A percentile compares a stretch with the other conserved stretches of the same genome.
Conservation (phyloP, 2,888 invertebrate genomes). For the Asteroscopus sphinx region DNA sequence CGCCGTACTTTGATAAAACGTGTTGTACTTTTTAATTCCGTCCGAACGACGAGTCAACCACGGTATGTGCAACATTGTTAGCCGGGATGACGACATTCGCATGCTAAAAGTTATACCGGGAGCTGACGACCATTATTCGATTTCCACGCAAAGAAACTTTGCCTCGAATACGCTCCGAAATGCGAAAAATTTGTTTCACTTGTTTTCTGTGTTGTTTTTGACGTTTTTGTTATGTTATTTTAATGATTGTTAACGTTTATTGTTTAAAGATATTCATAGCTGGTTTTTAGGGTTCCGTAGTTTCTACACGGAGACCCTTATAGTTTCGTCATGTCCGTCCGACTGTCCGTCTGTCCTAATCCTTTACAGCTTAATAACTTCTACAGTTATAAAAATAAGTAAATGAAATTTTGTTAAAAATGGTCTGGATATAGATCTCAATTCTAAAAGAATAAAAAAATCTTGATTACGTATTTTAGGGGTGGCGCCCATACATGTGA, state of each 20-base stretch:
- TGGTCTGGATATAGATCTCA: too few relatives aligned
- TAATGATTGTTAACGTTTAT: neutral
- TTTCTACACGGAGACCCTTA: too few relatives aligned
- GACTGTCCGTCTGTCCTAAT: too few relatives aligned
- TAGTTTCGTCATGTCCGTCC: too few relatives aligned
- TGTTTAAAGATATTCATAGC: too few relatives aligned
- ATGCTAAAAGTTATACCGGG: constrained; percentile 41
- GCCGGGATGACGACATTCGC: constrained; percentile 28
- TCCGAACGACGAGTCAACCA: constrained; percentile 3
- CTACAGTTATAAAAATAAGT: too few relatives aligned
- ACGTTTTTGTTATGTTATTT: constrained; percentile 9
- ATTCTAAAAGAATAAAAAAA: too few relatives aligned
- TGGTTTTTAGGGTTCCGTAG: too few relatives aligned
- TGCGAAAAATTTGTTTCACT: constrained; percentile 23
- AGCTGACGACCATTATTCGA: constrained; percentile 44
- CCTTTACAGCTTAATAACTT: too few relatives aligned
- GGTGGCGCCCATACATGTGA: too few relatives aligned
- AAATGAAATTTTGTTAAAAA: too few relatives aligned
- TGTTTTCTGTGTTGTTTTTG: constrained; percentile 12
- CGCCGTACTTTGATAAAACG: neutral
- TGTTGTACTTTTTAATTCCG: constrained; percentile 10
- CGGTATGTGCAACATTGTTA: constrained; percentile 42
- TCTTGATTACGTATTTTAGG: too few relatives aligned
- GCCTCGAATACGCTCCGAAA: constrained; percentile 22
- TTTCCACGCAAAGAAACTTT: constrained; percentile 50